These are phyloP conservation scores for Dasyornis broadbenti DNA, from an alignment of 2,113 vertebrate species.

Conservation along the genomic window DNA sequence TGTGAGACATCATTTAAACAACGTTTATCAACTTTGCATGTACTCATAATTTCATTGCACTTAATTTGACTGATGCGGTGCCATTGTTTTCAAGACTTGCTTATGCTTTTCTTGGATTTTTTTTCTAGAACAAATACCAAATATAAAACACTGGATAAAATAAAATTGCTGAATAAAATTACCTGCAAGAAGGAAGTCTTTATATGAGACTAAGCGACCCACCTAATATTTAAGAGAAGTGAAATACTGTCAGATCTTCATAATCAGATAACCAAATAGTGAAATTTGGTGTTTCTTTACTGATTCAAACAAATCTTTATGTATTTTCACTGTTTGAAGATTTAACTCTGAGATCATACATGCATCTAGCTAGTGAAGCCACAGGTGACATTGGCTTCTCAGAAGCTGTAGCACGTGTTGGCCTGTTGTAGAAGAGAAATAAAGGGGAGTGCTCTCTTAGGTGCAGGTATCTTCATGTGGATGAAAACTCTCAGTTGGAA, in stretches of 20 bases:
- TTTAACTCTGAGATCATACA: background rate
- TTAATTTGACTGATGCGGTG: background rate
- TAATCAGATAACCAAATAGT: background rate
- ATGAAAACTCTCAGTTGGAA: background rate
- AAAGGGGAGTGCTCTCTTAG: background rate
- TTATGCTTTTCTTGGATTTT: background rate
- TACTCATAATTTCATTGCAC: background rate
- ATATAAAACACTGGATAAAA: background rate
- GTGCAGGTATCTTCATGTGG: no score
- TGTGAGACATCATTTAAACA: background rate
- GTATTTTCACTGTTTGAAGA: background rate
- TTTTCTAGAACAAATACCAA: background rate
- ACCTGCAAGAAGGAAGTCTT: background rate
- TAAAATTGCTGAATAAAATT: background rate
- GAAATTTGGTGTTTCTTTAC: background rate
- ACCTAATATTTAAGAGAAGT: background rate
- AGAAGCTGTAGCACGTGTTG: background rate
- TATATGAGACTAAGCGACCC: background rate
- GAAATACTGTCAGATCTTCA: background rate
- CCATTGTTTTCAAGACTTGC: background rate
- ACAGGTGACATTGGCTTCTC: background rate
- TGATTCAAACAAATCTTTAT: background rate
- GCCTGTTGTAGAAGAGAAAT: background rate
- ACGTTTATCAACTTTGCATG: background rate
- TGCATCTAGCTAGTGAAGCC: background rate